These are phyloP conservation scores for Tetramorium bicarinatum DNA, from an alignment of 2,888 invertebrate species.

Conservation along the genomic window DNA sequence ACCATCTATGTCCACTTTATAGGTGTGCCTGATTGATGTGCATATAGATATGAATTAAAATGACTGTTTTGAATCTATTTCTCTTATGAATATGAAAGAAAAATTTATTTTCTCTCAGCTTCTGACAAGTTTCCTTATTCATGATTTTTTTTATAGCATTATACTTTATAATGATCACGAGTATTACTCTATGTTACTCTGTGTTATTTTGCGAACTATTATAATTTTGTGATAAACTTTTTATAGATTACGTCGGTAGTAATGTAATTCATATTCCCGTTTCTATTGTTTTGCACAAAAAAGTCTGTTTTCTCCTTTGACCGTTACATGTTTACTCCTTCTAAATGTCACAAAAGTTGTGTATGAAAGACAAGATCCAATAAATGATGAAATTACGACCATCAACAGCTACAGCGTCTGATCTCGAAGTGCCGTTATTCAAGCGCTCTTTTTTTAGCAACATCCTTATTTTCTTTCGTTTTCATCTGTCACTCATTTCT, in stretches of 20 bases:
- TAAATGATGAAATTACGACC: constrained; percentile 16
- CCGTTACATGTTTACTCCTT: neutral
- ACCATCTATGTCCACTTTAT: neutral
- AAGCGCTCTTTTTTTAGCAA: constrained; percentile 2
- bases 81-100: neutral
- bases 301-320: neutral
- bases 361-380: constrained; percentile 5
- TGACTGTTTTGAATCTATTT: neutral
- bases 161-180: constrained; percentile 17
- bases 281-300: constrained; percentile 28
- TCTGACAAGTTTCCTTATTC: neutral
- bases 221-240: constrained; percentile 5
- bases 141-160: neutral
- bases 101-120: neutral
- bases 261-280: neutral
- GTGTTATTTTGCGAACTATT: constrained; percentile 21
- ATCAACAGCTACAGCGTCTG: constrained; percentile 17
- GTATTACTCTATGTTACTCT: constrained; percentile 35
- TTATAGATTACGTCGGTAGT: neutral
- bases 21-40: constrained; percentile 1
- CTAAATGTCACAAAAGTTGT: neutral
- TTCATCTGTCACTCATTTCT: neutral
- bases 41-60: neutral
- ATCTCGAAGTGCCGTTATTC: neutral
- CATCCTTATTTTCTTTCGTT: neutral